These are phyloP conservation scores for Plemyria rubiginata DNA, from an alignment of 2,888 invertebrate genomes.

Conservation along the genomic window DNA sequence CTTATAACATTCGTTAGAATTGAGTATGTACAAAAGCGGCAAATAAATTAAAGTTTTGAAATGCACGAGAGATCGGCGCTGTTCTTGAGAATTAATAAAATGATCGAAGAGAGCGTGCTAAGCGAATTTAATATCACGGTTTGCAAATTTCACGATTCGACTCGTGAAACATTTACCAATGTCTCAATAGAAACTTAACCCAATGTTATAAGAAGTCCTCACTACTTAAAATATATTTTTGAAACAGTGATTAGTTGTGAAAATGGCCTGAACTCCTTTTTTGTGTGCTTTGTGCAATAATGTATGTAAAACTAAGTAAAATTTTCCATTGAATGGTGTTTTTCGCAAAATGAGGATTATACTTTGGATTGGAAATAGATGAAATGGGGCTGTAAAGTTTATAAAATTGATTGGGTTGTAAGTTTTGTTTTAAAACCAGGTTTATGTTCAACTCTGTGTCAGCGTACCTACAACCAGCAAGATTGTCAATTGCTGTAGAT, in stretches of 20 bases:
- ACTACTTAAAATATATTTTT: conserved; percentile 27
- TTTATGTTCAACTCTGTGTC: conserved; percentile 66
- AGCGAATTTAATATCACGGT: conserved; percentile 25
- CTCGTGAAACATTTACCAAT: conserved; percentile 23
- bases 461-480: conserved; percentile 75
- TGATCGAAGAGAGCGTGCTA: conserved; percentile 27
- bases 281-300: conserved; percentile 67
- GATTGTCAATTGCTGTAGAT: conserved; percentile 84
- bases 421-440: conserved; percentile 55
- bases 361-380: conserved; percentile 54
- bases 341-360: conserved; percentile 56
- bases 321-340: conserved; percentile 71
- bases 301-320: conserved; percentile 48
- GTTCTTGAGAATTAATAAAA: conserved; percentile 27
- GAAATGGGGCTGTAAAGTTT: conserved; percentile 72
- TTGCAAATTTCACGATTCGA: conserved; percentile 23
- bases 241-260: conserved; percentile 12
- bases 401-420: conserved; percentile 61
- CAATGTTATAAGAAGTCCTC: conserved; percentile 12
- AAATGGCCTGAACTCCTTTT: conserved; percentile 28
- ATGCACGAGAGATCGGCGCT: conserved; percentile 16
- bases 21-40: conserved; percentile 1
- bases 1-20: conserved; percentile 4
- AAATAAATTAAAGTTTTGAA: conserved; percentile 14
- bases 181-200: conserved; percentile 2